Conservation (phyloP, 2,797 vertebrate genomes). For the Pterois miles region DNA sequence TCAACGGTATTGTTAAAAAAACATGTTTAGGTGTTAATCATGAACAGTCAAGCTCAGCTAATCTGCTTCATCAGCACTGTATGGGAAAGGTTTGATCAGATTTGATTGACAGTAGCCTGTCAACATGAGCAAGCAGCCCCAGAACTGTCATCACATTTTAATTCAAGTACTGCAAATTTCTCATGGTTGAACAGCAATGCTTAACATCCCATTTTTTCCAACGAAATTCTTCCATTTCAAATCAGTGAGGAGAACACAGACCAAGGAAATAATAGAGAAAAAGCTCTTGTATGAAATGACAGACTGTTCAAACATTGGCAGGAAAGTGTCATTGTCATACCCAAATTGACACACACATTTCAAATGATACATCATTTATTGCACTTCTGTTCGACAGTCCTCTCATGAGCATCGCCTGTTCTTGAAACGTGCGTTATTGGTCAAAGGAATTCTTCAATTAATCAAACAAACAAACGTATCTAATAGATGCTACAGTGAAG, state of each 20-base stretch:
- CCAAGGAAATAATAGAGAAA: not conserved
- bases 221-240: not conserved
- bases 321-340: not conserved
- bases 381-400: not conserved
- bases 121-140: not conserved
- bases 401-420: not conserved
- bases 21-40: not conserved
- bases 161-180: not conserved
- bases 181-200: not conserved
- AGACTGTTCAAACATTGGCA: not conserved
- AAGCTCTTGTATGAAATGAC: not conserved
- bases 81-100: not conserved
- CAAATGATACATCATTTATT: not conserved
- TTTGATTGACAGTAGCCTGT: not conserved
- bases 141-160: not conserved
- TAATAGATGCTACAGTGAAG: slow-evolving; percentile 46
- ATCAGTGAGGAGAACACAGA: not conserved
- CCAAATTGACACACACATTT: not conserved
- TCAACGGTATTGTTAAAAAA: not conserved
- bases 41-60: not conserved
- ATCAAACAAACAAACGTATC: slow-evolving; percentile 31
- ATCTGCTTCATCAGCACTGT: not conserved
- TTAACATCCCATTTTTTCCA: not conserved
- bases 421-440: slow-evolving; percentile 12
- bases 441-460: slow-evolving; percentile 13